Evolutionary conservation across 2,113 vertebrate genomes (phyloP).

Genomic region (Misgurnus anguillicaudatus): DNA sequence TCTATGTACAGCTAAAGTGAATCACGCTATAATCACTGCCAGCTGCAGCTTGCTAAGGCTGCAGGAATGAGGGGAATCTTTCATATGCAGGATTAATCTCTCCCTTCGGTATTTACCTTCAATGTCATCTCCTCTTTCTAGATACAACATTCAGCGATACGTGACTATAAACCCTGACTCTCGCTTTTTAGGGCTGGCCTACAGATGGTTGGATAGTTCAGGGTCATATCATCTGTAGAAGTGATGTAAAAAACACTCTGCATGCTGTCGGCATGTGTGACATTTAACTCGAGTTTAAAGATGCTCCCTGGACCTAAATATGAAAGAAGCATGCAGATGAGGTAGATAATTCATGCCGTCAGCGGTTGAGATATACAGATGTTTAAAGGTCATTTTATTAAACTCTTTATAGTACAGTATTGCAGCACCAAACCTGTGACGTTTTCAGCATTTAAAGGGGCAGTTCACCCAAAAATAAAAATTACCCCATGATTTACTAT

Average conservation of each 20-base stretch:
- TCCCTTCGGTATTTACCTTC: conserved; percentile 66
- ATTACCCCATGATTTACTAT: too few species aligned
- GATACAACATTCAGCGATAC: conserved; percentile 30
- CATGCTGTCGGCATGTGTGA: background rate
- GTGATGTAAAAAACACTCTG: background rate
- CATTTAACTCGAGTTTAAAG: background rate
- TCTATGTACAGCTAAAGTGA: conserved; percentile 87
- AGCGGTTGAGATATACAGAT: too few species aligned
- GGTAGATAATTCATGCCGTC: background rate
- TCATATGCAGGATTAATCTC: conserved; percentile 72
- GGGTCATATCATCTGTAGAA: background rate
- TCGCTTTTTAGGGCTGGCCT: background rate
- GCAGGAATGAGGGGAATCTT: conserved; percentile 83
- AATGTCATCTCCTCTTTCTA: conserved; percentile 56
- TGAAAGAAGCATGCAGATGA: background rate
- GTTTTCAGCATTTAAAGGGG: too few species aligned
- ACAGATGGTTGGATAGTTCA: background rate
- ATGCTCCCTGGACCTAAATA: background rate
- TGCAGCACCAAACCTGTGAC: too few species aligned
- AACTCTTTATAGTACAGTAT: too few species aligned
- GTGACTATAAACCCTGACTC: background rate
- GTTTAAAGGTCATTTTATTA: too few species aligned
- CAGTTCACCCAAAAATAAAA: too few species aligned
- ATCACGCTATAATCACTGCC: conserved; percentile 87
- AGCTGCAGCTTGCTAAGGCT: conserved; percentile 75